These are phyloP conservation scores for Fukomys damarensis DNA, from an alignment of 2,113 vertebrate genomes.

Conservation along the genomic window DNA sequence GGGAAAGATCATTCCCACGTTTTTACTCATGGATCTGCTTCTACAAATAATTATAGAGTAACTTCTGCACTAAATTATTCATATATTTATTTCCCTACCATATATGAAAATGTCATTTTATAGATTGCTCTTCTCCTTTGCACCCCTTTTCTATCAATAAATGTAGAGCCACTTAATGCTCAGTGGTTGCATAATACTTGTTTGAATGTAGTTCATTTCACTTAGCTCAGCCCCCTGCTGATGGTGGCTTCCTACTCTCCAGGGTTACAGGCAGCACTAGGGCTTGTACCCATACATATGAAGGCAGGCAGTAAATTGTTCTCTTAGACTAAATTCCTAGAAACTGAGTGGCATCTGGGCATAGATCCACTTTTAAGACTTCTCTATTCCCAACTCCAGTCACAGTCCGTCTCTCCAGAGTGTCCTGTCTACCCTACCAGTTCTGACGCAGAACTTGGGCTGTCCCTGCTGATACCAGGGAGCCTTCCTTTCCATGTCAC, in stretches of 20 bases:
- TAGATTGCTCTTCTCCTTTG: neutral
- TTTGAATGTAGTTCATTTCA: neutral
- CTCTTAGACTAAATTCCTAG: neutral
- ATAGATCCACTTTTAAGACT: neutral
- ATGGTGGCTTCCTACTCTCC: neutral
- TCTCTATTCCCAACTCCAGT: neutral
- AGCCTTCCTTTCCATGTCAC: neutral
- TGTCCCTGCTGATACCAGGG: neutral
- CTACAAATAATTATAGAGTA: conserved; percentile 7
- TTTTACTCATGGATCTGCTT: neutral
- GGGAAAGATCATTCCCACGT: neutral
- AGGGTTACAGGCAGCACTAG: neutral
- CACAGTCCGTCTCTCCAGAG: neutral
- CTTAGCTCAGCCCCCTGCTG: neutral
- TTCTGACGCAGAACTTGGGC: neutral
- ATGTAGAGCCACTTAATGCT: neutral
- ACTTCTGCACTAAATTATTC: conserved; percentile 55
- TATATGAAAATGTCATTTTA: conserved; percentile 31
- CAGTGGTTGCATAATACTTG: neutral
- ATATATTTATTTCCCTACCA: neutral
- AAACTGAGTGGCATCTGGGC: neutral
- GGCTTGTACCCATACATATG: neutral
- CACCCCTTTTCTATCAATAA: conserved; percentile 35
- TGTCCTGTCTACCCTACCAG: neutral
- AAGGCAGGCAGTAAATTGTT: neutral